Evolutionary conservation across 2,888 invertebrate species (phyloP).

Genomic region (Pherbina coryleti): DNA sequence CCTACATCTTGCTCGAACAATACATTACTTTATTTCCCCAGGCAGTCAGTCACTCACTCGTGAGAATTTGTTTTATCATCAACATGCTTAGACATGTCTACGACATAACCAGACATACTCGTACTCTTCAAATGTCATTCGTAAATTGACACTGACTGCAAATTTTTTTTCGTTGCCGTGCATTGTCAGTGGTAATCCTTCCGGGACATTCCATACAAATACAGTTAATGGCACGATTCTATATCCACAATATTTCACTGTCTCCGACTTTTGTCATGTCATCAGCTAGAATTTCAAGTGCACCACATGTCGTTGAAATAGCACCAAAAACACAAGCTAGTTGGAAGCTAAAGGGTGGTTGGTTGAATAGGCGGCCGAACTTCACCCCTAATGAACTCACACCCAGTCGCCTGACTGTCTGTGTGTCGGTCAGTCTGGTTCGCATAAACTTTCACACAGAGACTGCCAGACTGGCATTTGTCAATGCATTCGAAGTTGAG

Average conservation of each 20-base stretch:
- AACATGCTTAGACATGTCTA: conserved; percentile 18
- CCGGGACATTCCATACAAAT: conserved; percentile 14
- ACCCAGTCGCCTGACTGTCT: no score
- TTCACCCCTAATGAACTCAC: background rate
- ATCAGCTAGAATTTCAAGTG: conserved; percentile 10
- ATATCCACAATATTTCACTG: background rate
- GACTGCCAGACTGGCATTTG: no score
- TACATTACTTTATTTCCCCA: no score
- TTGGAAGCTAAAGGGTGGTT: background rate
- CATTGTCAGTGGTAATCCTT: conserved; percentile 9
- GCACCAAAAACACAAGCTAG: background rate
- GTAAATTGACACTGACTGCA: conserved; percentile 10
- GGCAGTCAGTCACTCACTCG: no score
- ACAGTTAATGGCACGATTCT: conserved; percentile 9
- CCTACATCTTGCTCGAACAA: no score
- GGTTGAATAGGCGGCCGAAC: background rate
- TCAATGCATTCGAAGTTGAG: background rate
- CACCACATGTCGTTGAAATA: background rate
- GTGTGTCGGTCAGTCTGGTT: no score
- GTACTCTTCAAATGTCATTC: background rate
- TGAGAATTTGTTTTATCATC: background rate
- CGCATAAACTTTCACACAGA: background rate
- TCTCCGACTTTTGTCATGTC: background rate
- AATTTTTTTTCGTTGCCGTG: background rate
- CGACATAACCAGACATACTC: background rate